Conservation (phyloP, 2,797 vertebrate species). For the Hippopotamyrus pictus region DNA sequence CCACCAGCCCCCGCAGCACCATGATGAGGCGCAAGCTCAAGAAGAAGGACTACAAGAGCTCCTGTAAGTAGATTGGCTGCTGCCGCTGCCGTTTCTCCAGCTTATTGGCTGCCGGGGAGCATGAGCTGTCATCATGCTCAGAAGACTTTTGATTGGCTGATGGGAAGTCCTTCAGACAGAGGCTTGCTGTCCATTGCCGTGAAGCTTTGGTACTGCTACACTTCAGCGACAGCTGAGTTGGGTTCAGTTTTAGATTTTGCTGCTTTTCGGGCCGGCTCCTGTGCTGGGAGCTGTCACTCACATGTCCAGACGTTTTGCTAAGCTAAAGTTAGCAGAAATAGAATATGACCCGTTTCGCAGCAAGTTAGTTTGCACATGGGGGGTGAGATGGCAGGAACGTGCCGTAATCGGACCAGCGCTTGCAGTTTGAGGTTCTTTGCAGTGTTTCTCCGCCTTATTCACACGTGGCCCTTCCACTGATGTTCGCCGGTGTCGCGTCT, state of each 20-base stretch:
- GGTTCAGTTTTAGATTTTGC: not conserved
- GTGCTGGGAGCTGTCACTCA: not conserved
- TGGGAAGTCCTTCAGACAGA: not conserved
- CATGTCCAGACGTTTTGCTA: not conserved
- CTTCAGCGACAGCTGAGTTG: not conserved
- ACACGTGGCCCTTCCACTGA: not conserved
- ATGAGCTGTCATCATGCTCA: not conserved
- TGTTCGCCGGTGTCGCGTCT: not conserved
- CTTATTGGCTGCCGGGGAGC: not conserved
- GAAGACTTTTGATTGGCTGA: not conserved
- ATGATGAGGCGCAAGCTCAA: slow-evolving; percentile 90
- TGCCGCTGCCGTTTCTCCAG: not conserved
- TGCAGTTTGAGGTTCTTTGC: not conserved
- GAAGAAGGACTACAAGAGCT: slow-evolving; percentile 99
- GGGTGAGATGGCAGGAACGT: not conserved
- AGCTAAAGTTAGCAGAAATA: not conserved
- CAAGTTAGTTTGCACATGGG: not conserved
- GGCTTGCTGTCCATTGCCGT: not conserved
- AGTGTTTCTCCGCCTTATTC: not conserved
- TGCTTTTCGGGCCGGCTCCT: not conserved
- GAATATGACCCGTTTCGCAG: not conserved
- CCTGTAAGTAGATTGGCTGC: slow-evolving; percentile 66
- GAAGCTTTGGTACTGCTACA: not conserved
- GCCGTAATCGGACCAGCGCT: not conserved
- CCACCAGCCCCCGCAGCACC: slow-evolving; percentile 89